Conservation (phyloP, 2,113 vertebrate genomes). For the Merops nubicus region DNA sequence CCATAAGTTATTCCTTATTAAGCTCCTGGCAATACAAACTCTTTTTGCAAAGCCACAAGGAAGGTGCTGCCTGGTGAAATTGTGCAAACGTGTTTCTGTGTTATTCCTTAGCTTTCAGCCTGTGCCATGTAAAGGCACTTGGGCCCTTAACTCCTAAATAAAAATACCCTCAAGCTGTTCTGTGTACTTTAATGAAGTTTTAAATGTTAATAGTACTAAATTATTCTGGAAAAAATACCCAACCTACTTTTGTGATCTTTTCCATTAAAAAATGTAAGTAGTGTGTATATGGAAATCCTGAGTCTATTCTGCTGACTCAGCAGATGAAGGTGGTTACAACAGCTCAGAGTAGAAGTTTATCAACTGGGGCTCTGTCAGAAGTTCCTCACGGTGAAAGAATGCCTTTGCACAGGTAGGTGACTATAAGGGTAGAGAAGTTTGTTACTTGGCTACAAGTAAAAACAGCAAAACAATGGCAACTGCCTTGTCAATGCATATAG, state of each 20-base stretch:
- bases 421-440: neutral
- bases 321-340: neutral
- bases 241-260: neutral
- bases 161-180: neutral
- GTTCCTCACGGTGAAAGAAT: neutral
- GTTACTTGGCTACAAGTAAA: neutral
- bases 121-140: neutral
- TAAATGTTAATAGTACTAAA: neutral
- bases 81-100: neutral
- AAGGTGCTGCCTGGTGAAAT: neutral
- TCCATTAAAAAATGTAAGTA: neutral
- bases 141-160: neutral
- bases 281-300: neutral
- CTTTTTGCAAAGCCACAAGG: neutral
- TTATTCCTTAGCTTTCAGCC: neutral
- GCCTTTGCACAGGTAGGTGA: neutral
- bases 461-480: neutral
- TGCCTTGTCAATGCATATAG: neutral
- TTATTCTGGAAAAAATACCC: neutral
- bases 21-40: neutral
- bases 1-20: neutral
- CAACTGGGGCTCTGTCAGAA: rapidly evolving
- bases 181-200: neutral
- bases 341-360: neutral
- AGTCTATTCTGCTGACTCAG: neutral